Conservation (phyloP, 2,888 invertebrate genomes). For the Tanytarsus gracilentus region DNA sequence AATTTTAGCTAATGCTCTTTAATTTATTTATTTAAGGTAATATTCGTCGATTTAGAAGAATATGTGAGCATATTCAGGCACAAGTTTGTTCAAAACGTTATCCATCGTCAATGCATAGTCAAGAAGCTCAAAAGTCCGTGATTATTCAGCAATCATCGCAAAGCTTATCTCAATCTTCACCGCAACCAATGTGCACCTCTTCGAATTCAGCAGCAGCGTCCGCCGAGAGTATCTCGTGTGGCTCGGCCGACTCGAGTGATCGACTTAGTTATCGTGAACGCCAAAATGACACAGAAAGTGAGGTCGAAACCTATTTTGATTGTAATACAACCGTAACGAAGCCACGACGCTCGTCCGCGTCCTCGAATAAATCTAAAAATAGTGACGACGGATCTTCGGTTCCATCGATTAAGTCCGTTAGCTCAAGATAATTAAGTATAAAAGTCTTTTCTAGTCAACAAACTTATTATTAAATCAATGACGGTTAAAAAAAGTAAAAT, state of each 20-base stretch:
- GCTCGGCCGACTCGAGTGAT: conserved; percentile 27
- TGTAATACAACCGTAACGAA: conserved; percentile 25
- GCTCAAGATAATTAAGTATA: conserved; percentile 29
- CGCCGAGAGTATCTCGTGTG: conserved; percentile 26
- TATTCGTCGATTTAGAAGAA: conserved; percentile 85
- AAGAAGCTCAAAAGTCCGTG: conserved; percentile 34
- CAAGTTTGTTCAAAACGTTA: conserved; percentile 57
- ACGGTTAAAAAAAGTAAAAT: neutral
- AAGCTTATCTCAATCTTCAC: neutral
- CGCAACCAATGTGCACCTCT: conserved; percentile 26
- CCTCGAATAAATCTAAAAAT: conserved; percentile 22
- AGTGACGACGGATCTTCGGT: conserved; percentile 4
- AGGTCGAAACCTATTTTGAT: conserved; percentile 25
- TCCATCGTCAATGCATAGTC: conserved; percentile 41
- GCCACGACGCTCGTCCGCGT: conserved; percentile 20
- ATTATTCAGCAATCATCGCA: conserved; percentile 12
- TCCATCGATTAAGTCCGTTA: conserved; percentile 26
- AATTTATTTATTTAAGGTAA: conserved; percentile 55
- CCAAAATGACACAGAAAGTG: conserved; percentile 25
- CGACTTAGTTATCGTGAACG: conserved; percentile 24
- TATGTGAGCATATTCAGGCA: conserved; percentile 92
- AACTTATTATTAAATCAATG: neutral
- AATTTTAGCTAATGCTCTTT: neutral
- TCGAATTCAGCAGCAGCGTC: conserved; percentile 23
- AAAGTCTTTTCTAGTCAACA: neutral